These are phyloP conservation scores for Hetaerina americana DNA, from an alignment of 1,140 invertebrate species.

Conservation along the genomic window DNA sequence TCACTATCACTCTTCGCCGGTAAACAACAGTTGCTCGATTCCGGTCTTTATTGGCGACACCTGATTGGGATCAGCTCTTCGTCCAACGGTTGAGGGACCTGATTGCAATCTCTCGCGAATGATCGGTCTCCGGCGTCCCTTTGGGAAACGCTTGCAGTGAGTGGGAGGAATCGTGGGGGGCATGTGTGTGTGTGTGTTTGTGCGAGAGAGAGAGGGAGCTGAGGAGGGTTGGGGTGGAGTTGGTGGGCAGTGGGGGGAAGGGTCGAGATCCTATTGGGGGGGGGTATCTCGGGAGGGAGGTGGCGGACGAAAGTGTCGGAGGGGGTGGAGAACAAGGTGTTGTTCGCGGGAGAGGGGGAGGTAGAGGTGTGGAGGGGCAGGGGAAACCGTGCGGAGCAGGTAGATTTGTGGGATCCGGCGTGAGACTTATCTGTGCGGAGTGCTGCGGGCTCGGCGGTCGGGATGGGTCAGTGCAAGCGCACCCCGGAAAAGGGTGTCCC, in stretches of 20 bases:
- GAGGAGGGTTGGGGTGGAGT: no score
- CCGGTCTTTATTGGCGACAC: not conserved
- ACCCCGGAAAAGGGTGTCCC: not conserved
- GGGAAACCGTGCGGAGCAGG: not conserved
- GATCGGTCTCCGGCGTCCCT: not conserved
- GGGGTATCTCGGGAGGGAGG: no score
- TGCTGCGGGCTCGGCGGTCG: not conserved
- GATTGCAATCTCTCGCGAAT: not conserved
- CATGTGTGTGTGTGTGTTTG: not conserved
- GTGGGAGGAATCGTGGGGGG: not conserved
- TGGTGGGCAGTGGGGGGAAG: no score
- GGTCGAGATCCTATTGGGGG: no score
- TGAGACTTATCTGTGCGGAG: not conserved
- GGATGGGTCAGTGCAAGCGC: not conserved
- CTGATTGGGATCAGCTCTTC: not conserved
- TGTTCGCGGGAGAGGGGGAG: no score
- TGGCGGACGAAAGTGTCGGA: no score
- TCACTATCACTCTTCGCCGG: not conserved
- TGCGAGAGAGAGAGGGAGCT: not conserved
- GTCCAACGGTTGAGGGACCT: no score
- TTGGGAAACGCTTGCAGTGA: not conserved
- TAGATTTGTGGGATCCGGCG: not conserved
- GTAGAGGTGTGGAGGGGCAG: not conserved
- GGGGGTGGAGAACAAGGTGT: no score
- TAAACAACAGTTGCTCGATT: not conserved